These are phyloP conservation scores for Erpornis zantholeuca DNA, from an alignment of 2,113 vertebrate species.

Conservation along the genomic window DNA sequence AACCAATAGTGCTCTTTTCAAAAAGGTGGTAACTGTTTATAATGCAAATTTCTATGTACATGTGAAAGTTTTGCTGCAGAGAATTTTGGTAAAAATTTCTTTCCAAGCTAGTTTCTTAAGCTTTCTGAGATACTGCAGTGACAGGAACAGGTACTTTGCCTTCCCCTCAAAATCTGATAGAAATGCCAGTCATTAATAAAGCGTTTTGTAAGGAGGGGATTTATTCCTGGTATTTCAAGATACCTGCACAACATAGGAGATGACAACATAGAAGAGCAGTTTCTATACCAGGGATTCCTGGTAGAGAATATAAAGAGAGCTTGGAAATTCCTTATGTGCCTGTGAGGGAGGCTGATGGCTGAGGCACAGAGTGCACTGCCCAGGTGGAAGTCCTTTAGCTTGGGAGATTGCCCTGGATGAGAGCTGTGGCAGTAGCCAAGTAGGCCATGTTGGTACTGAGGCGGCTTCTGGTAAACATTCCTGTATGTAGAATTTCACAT, in stretches of 20 bases:
- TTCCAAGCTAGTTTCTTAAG: neutral
- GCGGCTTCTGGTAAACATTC: neutral
- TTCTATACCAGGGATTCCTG: neutral
- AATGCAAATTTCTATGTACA: neutral
- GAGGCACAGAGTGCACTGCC: neutral
- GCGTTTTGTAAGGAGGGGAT: neutral
- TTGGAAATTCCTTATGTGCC: neutral
- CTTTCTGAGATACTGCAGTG: neutral
- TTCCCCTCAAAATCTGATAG: neutral
- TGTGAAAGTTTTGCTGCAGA: neutral
- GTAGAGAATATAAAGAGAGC: neutral
- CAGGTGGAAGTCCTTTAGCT: neutral
- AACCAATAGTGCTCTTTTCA: neutral
- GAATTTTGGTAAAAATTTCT: neutral
- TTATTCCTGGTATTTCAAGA: neutral
- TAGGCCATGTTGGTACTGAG: neutral
- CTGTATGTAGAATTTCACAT: neutral
- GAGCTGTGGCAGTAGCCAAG: neutral
- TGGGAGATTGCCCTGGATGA: accelerated
- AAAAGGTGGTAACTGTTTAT: neutral
- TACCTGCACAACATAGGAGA: neutral
- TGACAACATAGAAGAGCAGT: neutral
- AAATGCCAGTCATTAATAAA: neutral
- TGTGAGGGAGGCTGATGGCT: neutral
- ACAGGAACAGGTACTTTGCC: neutral